Evolutionary conservation across 2,888 invertebrate genomes (phyloP).

Genomic region (Ctena decussata): DNA sequence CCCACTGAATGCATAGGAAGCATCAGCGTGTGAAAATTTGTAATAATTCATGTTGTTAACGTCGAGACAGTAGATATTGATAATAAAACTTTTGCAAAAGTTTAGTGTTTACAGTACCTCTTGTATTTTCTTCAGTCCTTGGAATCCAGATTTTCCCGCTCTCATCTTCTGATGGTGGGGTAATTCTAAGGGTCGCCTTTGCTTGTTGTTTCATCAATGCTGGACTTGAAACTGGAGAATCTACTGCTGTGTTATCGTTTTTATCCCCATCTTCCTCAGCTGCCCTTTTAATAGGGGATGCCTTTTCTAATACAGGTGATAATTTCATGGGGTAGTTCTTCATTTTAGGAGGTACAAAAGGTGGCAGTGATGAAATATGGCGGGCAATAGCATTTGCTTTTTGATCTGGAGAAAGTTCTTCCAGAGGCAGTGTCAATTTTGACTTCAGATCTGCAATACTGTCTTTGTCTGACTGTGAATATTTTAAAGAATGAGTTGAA

Average conservation of each 20-base stretch:
- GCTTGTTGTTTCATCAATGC: constrained; percentile 69
- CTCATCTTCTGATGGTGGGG: constrained; percentile 71
- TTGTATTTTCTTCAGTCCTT: constrained; percentile 37
- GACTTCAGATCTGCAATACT: constrained; percentile 67
- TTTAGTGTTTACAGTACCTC: too few relatives aligned
- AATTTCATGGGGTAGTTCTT: constrained; percentile 73
- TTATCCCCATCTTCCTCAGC: constrained; percentile 3
- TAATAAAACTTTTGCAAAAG: too few relatives aligned
- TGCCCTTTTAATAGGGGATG: constrained; percentile 58
- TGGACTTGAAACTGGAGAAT: constrained; percentile 61
- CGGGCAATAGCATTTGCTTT: constrained; percentile 76
- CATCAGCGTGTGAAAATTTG: too few relatives aligned
- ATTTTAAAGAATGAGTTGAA: constrained; percentile 63
- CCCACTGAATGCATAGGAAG: too few relatives aligned
- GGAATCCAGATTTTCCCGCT: constrained; percentile 75
- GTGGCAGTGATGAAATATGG: constrained; percentile 76
- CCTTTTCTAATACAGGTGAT: constrained; percentile 76
- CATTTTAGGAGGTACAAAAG: constrained; percentile 81
- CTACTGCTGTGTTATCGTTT: neutral
- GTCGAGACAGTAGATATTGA: too few relatives aligned
- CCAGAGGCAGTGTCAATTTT: constrained; percentile 65
- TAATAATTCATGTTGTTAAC: too few relatives aligned
- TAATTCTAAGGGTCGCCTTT: constrained; percentile 69
- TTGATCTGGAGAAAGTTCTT: constrained; percentile 70
- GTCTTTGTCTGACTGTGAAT: constrained; percentile 56